Evolutionary conservation across 2,797 vertebrate genomes (phyloP).

Genomic region (Rhinichthys osculus): DNA sequence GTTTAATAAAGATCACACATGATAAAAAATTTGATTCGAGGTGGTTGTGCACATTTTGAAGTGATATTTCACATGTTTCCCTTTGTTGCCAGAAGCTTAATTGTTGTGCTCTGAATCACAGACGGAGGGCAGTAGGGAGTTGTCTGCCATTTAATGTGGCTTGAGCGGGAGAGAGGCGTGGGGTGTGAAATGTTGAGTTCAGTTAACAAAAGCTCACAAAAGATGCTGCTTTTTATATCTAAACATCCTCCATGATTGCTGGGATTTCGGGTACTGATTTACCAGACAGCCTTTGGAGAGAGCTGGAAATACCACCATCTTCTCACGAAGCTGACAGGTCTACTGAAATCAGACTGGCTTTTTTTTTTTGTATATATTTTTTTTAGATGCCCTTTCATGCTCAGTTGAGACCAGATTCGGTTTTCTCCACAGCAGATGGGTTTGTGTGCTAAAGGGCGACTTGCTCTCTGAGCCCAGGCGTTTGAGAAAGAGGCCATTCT

Average conservation of each 20-base stretch:
- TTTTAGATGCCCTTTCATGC: conserved; percentile 35
- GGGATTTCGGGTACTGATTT: conserved; percentile 20
- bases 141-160: not conserved
- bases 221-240: conserved; percentile 39
- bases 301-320: not conserved
- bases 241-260: conserved; percentile 22
- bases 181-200: conserved; percentile 16
- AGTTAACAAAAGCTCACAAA: conserved; percentile 16
- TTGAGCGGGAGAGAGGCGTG: not conserved
- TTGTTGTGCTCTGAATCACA: conserved; percentile 2
- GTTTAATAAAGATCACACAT: conserved; percentile 71
- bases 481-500: conserved; percentile 11
- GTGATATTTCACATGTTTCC: not conserved
- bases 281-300: not conserved
- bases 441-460: not conserved
- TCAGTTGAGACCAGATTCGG: conserved; percentile 39
- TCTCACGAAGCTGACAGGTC: conserved; percentile 7
- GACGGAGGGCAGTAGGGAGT: conserved; percentile 52
- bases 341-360: not conserved
- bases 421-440: conserved; percentile 5
- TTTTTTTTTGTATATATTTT: not conserved
- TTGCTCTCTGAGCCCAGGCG: not conserved
- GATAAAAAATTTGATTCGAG: not conserved
- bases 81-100: not conserved
- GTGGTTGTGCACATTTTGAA: not conserved